Percentiles rank a stretch among this genome's conserved stretches.
phyloP scores from a whole-genome alignment of 2,113 vertebrate species.

The Oreotrochilus melanogaster region DNA sequence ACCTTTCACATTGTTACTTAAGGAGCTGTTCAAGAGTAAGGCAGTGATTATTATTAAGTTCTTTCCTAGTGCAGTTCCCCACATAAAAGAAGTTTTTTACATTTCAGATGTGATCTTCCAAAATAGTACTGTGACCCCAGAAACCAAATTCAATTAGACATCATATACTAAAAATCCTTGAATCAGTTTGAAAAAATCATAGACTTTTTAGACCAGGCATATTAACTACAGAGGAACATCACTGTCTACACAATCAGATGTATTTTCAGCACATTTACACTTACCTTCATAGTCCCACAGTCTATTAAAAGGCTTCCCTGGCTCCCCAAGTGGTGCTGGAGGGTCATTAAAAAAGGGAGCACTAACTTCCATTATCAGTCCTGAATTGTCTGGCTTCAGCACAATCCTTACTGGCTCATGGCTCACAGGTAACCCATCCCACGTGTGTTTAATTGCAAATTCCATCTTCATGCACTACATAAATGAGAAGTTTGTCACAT shows the following conservation, averaged over 20 bases:
- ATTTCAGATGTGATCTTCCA: neutral
- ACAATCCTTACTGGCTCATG: constrained; percentile 81
- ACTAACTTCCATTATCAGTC: constrained; percentile 82
- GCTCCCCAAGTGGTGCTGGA: constrained; percentile 80
- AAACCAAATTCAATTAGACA: neutral
- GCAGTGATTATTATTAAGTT: too few species aligned
- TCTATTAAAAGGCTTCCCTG: constrained; percentile 82
- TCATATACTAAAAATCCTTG: neutral
- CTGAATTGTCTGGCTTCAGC: constrained; percentile 77
- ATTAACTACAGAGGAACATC: neutral
- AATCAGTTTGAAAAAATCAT: neutral
- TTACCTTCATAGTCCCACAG: constrained; percentile 94
- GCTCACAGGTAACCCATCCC: constrained; percentile 83
- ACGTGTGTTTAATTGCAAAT: constrained; percentile 84
- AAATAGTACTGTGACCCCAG: neutral
- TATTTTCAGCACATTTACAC: neutral
- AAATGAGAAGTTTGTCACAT: neutral
- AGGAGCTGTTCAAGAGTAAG: too few species aligned
- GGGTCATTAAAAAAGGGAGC: constrained; percentile 92
- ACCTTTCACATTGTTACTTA: neutral
- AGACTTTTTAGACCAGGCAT: neutral
- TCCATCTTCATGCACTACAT: constrained; percentile 76
- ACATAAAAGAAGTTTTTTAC: neutral
- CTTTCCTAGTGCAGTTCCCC: neutral
- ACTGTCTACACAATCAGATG: neutral